Percentiles rank a stretch among this genome's conserved stretches.
Evolutionary conservation across 2,113 vertebrate genomes (phyloP).

Genomic region (Eulemur rufifrons): DNA sequence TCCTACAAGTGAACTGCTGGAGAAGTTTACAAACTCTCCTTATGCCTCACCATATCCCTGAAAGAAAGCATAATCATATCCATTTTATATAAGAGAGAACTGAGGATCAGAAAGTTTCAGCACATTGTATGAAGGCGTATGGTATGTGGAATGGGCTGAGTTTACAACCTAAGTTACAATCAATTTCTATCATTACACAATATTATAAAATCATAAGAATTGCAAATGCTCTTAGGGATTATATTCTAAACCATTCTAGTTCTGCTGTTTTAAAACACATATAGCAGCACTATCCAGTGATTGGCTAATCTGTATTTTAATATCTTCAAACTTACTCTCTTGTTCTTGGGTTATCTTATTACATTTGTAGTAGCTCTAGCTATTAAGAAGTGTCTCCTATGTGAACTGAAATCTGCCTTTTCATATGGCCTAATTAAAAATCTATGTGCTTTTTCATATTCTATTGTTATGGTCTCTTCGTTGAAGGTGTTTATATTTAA

Average conservation of each 20-base stretch:
- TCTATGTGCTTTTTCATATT: background rate
- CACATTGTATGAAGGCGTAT: background rate
- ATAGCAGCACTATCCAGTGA: background rate
- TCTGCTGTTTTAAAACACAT: background rate
- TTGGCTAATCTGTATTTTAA: background rate
- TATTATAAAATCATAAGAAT: background rate
- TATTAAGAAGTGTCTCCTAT: background rate
- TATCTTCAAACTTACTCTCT: background rate
- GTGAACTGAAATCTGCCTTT: background rate
- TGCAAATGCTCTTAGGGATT: background rate
- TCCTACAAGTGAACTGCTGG: background rate
- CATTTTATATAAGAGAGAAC: background rate
- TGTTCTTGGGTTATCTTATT: background rate
- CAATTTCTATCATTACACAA: background rate
- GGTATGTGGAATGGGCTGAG: background rate
- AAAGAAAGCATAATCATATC: background rate
- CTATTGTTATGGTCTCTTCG: background rate
- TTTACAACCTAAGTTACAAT: background rate
- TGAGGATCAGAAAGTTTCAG: background rate
- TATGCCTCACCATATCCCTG: background rate
- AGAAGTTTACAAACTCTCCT: background rate
- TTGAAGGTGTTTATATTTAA: background rate
- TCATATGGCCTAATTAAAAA: background rate
- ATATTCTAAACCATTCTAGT: background rate
- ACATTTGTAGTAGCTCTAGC: background rate